Evolutionary conservation across 1,140 invertebrate genomes (phyloP).

Genomic region (Thaumetopoea pityocampa): DNA sequence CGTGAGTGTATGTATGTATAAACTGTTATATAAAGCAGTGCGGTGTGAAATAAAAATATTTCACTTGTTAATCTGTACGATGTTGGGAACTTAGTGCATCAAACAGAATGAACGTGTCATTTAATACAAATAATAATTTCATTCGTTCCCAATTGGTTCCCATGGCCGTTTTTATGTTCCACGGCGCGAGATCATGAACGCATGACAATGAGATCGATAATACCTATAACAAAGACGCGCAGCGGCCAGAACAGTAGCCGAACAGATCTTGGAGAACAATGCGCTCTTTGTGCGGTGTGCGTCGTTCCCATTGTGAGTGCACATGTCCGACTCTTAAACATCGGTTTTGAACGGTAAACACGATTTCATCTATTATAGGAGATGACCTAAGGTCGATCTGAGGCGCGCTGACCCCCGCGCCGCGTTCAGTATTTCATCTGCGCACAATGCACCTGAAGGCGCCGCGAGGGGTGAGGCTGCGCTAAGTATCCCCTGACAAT

Average conservation of each 20-base stretch:
- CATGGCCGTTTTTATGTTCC: constrained; percentile 62
- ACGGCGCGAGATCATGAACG: too few species aligned
- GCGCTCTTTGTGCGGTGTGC: constrained; percentile 34
- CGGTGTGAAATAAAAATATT: too few species aligned
- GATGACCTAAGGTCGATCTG: constrained; percentile 55
- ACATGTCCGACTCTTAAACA: too few species aligned
- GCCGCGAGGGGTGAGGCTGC: constrained; percentile 66
- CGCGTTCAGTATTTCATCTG: constrained; percentile 52
- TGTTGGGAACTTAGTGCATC: too few species aligned
- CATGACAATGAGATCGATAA: constrained; percentile 64
- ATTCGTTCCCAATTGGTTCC: constrained; percentile 41
- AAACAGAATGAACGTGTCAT: too few species aligned
- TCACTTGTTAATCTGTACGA: too few species aligned
- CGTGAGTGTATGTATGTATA: too few species aligned
- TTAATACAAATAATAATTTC: too few species aligned
- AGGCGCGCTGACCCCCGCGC: constrained; percentile 54
- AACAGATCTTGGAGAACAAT: constrained; percentile 55
- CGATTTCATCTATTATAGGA: constrained; percentile 40
- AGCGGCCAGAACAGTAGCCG: constrained; percentile 64
- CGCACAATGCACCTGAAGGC: constrained; percentile 45
- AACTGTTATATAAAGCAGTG: too few species aligned
- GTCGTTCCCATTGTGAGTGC: constrained; percentile 44
- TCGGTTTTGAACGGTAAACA: constrained; percentile 60
- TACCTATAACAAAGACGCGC: constrained; percentile 42
- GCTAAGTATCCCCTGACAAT: constrained; percentile 70